These are phyloP conservation scores for Pteronotus mesoamericanus DNA, from an alignment of 2,797 vertebrate genomes.

Conservation along the genomic window DNA sequence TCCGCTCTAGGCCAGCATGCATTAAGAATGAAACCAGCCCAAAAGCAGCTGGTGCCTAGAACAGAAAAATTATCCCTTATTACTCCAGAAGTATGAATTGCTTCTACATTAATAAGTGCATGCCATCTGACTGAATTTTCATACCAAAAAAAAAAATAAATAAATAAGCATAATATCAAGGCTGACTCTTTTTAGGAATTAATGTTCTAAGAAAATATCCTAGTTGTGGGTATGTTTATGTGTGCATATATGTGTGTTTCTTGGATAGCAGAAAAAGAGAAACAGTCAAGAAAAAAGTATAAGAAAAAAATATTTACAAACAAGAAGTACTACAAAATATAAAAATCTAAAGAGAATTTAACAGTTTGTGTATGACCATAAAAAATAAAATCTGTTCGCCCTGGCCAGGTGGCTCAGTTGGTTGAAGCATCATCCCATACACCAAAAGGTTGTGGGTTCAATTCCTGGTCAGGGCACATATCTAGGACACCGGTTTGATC, in stretches of 20 bases:
- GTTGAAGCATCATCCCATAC: neutral
- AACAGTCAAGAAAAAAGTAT: neutral
- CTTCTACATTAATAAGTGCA: neutral
- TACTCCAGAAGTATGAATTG: neutral
- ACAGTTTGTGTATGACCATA: neutral
- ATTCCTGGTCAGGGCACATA: neutral
- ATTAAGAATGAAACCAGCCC: slow-evolving; percentile 98
- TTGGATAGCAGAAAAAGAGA: neutral
- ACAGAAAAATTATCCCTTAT: neutral
- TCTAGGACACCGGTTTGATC: neutral
- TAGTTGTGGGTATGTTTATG: neutral
- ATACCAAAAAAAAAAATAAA: neutral
- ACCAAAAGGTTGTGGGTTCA: neutral
- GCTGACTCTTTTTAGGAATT: slow-evolving; percentile 19
- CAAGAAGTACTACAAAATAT: slow-evolving; percentile 30
- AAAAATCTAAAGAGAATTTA: slow-evolving; percentile 33
- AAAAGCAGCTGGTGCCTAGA: slow-evolving; percentile 96
- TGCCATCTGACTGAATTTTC: neutral
- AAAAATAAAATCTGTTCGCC: neutral
- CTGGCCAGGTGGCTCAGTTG: neutral
- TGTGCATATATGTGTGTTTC: neutral
- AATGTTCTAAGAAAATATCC: neutral
- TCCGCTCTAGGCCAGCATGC: slow-evolving; percentile 97
- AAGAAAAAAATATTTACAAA: neutral
- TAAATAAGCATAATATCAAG: neutral